Conservation (phyloP, 2,888 invertebrate genomes). For the Drosophila multiciliata region DNA sequence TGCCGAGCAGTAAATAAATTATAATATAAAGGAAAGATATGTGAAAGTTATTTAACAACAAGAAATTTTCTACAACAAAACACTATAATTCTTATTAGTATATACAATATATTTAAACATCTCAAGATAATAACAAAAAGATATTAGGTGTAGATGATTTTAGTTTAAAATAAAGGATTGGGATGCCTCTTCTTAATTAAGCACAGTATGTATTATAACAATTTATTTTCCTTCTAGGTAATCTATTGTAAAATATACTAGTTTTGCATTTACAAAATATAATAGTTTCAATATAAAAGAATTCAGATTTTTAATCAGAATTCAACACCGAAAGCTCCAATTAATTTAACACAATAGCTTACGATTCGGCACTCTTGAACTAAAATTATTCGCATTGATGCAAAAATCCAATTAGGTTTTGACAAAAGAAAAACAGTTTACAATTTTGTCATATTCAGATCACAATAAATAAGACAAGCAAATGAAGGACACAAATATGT, state of each 20-base stretch:
- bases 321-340: not conserved
- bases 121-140: not conserved
- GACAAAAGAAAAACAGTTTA: not conserved
- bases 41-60: not conserved
- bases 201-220: not conserved
- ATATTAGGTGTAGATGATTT: not conserved
- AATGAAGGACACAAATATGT: conserved; percentile 27
- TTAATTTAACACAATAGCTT: not conserved
- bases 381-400: not conserved
- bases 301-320: not conserved
- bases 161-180: not conserved
- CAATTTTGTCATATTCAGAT: conserved; percentile 17
- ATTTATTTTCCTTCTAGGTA: not conserved
- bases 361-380: not conserved
- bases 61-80: not conserved
- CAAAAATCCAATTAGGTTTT: not conserved
- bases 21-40: not conserved
- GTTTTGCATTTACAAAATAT: not conserved
- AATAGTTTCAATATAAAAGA: not conserved
- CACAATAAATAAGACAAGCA: conserved; percentile 13
- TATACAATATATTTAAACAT: not conserved
- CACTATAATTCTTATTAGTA: not conserved
- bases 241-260: not conserved
- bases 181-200: not conserved
- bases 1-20: not conserved